Evolutionary conservation across 2,888 invertebrate species (phyloP), one percentile per base, ranked within the genome.

Genomic region (Torymus auratus): DNA sequence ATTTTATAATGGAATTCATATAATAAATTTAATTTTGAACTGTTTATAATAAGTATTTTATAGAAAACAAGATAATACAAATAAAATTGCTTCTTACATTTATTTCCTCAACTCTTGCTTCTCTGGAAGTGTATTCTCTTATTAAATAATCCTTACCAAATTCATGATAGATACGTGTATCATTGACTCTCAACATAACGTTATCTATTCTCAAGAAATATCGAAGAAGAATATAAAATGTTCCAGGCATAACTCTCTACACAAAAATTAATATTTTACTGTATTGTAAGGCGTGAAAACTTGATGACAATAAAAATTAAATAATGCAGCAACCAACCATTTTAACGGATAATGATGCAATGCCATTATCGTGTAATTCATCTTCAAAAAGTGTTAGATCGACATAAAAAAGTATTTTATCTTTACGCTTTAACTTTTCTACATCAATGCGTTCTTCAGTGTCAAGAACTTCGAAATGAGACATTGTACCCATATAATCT

Each of bases 341-440:
- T 95, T 99, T 98, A 0, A 98, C 97, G 83, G 95, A 96, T 86
- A 95, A 93, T 72, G 96, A 95, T 1, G 99, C 97, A 76, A 97
- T 95, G 15, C 99, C 99, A 92, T 99, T 97, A 91, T 99, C 99
- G 89, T 99, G 99, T 67, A 99, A 92, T 91, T 99, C 99, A 92
- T 99, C 99, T 92, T 99, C 99, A 92, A 96, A 99, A 56, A 99
- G 92, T 78, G 96, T 95, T 53, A 99, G 92, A 90, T 99, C 98
- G 85, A 97, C 96, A 91, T 97, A 99, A 91, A 99, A 99, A 3
- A 97, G 91, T 77, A 99, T 99, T 89, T 95, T 95, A 86, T 99
- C 99, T 86, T 95, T 95, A 84, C 94, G 93, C 92, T 96, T 98
- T 62, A 99, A 91, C 88, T 96, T 94, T 85, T 98, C 96, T 86